These are phyloP conservation scores for Corythornis cristatus DNA, from an alignment of 2,113 vertebrate genomes.

Conservation along the genomic window DNA sequence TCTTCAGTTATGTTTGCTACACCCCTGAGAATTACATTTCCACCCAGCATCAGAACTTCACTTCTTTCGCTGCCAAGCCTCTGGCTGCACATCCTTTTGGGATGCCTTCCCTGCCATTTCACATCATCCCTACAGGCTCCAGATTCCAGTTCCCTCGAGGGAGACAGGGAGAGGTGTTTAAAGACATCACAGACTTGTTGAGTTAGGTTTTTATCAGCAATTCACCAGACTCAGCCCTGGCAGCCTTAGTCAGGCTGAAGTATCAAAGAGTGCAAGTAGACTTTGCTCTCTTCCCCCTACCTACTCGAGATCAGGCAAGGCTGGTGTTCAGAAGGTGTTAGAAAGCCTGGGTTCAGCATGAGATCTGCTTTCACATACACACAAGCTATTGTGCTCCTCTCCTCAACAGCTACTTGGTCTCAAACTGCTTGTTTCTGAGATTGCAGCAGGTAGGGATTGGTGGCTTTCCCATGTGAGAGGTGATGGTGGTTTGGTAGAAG, in stretches of 20 bases:
- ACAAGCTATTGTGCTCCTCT: background rate
- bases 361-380: background rate
- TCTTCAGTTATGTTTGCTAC: background rate
- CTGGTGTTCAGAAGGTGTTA: constrained; percentile 15
- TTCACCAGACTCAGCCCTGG: background rate
- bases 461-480: background rate
- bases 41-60: background rate
- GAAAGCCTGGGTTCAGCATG: background rate
- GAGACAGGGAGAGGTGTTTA: background rate
- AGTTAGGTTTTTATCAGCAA: constrained; percentile 16
- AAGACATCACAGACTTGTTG: background rate
- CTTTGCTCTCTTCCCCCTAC: background rate
- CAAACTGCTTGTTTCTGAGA: background rate
- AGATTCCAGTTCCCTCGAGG: background rate
- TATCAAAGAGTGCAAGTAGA: background rate
- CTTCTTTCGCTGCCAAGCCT: background rate
- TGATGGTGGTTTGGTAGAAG: background rate
- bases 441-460: background rate
- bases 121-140: background rate
- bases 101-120: background rate
- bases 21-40: background rate
- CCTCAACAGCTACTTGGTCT: background rate
- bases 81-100: background rate
- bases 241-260: background rate
- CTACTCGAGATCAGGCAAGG: background rate